A percentile compares a stretch with the other conserved stretches of the same genome.
These are phyloP conservation scores for Myotis myotis DNA, from an alignment of 2,797 vertebrate genomes.

Conservation along the genomic window DNA sequence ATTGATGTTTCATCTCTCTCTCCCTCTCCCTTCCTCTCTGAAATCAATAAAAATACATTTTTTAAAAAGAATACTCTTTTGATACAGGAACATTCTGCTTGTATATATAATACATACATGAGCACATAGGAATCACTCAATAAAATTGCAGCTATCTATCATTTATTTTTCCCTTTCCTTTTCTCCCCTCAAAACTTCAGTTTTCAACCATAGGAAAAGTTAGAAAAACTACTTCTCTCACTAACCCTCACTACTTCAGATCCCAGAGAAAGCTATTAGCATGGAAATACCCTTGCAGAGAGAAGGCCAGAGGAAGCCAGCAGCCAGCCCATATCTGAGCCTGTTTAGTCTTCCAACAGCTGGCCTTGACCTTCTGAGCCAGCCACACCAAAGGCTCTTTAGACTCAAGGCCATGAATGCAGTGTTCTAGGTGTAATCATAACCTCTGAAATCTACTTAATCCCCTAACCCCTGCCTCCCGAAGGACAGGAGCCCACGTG, in stretches of 20 bases:
- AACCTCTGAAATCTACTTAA: conserved; percentile 66
- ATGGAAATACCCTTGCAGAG: not conserved
- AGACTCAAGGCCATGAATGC: conserved; percentile 69
- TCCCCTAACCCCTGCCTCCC: conserved; percentile 59
- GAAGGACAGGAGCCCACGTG: not conserved
- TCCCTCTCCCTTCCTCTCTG: no score
- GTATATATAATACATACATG: not conserved
- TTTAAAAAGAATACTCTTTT: not conserved
- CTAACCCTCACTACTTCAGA: not conserved
- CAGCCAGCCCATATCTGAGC: conserved; percentile 45
- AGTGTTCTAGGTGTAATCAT: conserved; percentile 69
- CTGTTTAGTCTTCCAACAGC: conserved; percentile 65
- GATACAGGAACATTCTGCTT: not conserved
- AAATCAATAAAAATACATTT: no score
- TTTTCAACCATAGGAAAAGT: not conserved
- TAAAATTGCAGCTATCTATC: not conserved
- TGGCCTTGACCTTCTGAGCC: conserved; percentile 78
- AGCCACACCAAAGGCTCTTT: conserved; percentile 34
- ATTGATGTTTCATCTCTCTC: no score
- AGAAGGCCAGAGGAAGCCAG: conserved; percentile 34
- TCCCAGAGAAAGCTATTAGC: not conserved
- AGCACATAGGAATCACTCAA: not conserved
- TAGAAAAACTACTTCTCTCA: not conserved
- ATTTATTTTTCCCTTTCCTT: not conserved
- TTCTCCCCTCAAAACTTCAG: not conserved